Evolutionary conservation across 2,113 vertebrate species (phyloP).

Genomic region (Lophura nycthemera): DNA sequence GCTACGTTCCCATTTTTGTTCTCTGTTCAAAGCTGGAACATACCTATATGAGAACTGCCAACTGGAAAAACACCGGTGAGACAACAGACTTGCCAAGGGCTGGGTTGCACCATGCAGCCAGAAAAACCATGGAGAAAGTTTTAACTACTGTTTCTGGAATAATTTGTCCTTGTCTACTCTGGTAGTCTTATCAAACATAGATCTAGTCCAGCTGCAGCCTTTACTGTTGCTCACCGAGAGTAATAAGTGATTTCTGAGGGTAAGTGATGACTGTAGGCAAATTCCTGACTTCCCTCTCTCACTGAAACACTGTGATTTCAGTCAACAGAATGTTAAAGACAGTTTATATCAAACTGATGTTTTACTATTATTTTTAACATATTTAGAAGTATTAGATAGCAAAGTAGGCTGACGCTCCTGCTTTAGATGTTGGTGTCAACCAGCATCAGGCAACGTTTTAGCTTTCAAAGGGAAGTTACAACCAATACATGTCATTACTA

Average conservation of each 20-base stretch:
- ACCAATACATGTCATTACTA: background rate
- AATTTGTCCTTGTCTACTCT: background rate
- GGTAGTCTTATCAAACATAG: background rate
- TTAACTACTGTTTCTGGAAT: slow-evolving; percentile 17
- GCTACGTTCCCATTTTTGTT: background rate
- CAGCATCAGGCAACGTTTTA: background rate
- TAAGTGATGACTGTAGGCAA: background rate
- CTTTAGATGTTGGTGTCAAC: background rate
- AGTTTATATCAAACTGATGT: background rate
- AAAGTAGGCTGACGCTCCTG: background rate
- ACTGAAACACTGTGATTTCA: background rate
- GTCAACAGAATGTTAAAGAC: background rate
- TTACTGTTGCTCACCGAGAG: background rate
- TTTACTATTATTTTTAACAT: background rate
- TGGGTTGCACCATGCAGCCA: slow-evolving; percentile 15
- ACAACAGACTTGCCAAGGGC: slow-evolving; percentile 9
- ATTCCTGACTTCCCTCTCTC: background rate
- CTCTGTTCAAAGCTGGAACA: slow-evolving; percentile 34
- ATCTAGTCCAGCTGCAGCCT: background rate
- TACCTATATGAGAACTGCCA: background rate
- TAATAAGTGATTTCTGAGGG: background rate
- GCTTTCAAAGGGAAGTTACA: background rate
- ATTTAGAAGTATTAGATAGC: background rate
- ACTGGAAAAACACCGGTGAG: slow-evolving; percentile 30
- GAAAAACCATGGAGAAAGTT: slow-evolving; percentile 23